Conservation (phyloP, 2,888 invertebrate genomes). For the Mayetiola destructor region DNA sequence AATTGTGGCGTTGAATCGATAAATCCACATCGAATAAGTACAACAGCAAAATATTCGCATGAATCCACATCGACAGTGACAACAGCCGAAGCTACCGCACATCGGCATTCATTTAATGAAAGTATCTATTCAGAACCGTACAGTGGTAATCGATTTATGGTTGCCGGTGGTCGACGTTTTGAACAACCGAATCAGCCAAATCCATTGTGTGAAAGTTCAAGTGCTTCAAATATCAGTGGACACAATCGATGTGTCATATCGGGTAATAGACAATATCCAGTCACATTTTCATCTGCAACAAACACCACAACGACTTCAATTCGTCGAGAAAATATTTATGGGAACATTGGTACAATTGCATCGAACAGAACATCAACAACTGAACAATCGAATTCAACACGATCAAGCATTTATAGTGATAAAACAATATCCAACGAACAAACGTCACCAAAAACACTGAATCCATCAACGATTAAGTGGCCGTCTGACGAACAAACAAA, state of each 20-base stretch:
- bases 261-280: not conserved
- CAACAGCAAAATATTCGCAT: slow-evolving; percentile 30
- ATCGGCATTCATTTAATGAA: slow-evolving; percentile 6
- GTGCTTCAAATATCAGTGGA: slow-evolving; percentile 5
- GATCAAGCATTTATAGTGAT: slow-evolving; percentile 10
- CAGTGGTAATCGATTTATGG: not conserved
- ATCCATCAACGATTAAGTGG: not conserved
- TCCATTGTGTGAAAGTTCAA: slow-evolving; percentile 10
- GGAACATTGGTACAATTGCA: not conserved
- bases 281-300: not conserved
- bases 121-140: slow-evolving; percentile 11
- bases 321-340: slow-evolving; percentile 4
- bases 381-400: slow-evolving; percentile 1
- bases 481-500: slow-evolving; percentile 1
- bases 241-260: not conserved
- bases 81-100: not conserved
- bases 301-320: not conserved
- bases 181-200: not conserved
- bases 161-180: not conserved
- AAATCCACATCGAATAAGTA: slow-evolving; percentile 23
- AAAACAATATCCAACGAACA: slow-evolving; percentile 1
- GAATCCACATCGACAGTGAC: not conserved
- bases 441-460: slow-evolving; percentile 2
- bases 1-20: slow-evolving; percentile 29
- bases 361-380: not conserved